These are phyloP conservation scores for Cheilosia scutellata DNA, from an alignment of 2,888 invertebrate genomes.

Conservation along the genomic window DNA sequence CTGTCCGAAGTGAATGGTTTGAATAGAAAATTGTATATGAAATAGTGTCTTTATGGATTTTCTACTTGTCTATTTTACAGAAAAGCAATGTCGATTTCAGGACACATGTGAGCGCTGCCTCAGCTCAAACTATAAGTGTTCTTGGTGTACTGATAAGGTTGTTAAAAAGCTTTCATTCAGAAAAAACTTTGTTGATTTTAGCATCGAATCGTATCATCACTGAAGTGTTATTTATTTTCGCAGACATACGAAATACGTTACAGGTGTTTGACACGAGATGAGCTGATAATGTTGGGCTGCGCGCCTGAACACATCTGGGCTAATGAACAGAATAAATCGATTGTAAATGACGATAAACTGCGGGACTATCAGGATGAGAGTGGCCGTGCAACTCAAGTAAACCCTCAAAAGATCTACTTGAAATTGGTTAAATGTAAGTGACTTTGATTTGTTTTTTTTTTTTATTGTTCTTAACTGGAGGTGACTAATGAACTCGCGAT, in stretches of 20 bases:
- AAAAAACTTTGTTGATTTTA: not conserved
- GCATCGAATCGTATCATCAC: not conserved
- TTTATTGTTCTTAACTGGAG: not conserved
- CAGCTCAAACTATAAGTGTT: conserved; percentile 79
- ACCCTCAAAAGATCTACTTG: conserved; percentile 87
- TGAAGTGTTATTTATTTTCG: not conserved
- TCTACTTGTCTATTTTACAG: conserved; percentile 67
- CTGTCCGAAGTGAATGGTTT: conserved; percentile 20
- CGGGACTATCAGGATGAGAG: conserved; percentile 82
- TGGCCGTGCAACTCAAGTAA: conserved; percentile 85
- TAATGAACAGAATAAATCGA: conserved; percentile 79
- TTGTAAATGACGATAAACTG: conserved; percentile 78
- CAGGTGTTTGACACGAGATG: conserved; percentile 80
- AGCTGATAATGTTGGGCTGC: conserved; percentile 79
- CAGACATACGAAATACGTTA: conserved; percentile 78
- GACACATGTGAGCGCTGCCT: conserved; percentile 81
- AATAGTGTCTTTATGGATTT: not conserved
- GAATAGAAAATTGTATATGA: not conserved
- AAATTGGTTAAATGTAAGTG: conserved; percentile 87
- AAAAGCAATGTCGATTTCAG: conserved; percentile 80
- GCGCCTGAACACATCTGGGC: conserved; percentile 78
- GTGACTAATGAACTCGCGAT: too few species aligned
- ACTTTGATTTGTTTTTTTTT: conserved; percentile 4
- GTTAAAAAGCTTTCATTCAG: conserved; percentile 13
- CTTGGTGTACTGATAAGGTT: conserved; percentile 84